Conservation (phyloP, 2,888 invertebrate genomes). For the Emmelina monodactyla region DNA sequence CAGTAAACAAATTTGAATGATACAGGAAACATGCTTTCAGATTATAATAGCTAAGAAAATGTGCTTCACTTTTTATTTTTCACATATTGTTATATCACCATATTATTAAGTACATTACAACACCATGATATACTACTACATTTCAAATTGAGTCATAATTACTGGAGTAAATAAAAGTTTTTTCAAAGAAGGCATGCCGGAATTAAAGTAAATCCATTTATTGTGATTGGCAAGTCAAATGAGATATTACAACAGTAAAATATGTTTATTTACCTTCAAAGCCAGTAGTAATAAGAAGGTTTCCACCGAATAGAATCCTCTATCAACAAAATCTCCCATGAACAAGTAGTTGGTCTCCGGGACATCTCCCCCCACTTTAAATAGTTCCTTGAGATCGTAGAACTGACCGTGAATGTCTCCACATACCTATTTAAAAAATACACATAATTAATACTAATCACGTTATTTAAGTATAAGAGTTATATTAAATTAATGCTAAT, state of each 20-base stretch:
- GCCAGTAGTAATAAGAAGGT: constrained; percentile 96
- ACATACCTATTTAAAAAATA: too few relatives aligned
- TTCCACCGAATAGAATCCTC: constrained; percentile 99
- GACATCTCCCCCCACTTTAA: constrained; percentile 98
- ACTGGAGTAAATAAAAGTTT: neutral
- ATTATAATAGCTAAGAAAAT: neutral
- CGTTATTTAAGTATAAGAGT: too few relatives aligned
- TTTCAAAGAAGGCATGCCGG: neutral
- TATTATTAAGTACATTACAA: too few relatives aligned
- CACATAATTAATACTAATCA: too few relatives aligned
- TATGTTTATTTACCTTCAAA: constrained; percentile 77
- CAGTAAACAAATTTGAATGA: neutral
- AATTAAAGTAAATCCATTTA: neutral
- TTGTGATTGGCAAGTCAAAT: neutral
- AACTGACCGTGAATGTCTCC: constrained; percentile 99
- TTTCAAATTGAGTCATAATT: too few relatives aligned
- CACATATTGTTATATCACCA: too few relatives aligned
- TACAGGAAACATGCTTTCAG: too few relatives aligned
- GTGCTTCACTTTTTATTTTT: too few relatives aligned
- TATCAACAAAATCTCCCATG: constrained; percentile 99
- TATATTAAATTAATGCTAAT: too few relatives aligned
- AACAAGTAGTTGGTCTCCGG: constrained; percentile 99
- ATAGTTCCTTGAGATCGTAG: constrained; percentile 96
- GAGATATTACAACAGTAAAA: neutral
- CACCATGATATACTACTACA: too few relatives aligned